Evolutionary conservation across 92 coral and sea anemone species (phyloP), one percentile per base, ranked within the genome.

Genomic region (Parazoanthus atlanticus): DNA sequence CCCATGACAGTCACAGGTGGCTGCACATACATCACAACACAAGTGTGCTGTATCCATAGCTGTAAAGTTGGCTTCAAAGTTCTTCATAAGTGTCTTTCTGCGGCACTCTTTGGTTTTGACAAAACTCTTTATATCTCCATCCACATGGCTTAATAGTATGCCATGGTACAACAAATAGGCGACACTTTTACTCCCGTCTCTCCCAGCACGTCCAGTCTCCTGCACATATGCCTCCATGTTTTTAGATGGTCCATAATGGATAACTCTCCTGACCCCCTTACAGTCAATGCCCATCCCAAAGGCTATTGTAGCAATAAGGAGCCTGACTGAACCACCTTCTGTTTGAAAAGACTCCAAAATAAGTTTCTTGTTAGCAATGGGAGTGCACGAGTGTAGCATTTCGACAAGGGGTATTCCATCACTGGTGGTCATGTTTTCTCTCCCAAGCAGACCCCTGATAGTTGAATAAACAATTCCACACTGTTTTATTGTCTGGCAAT

Each of bases 401-500:
- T 72, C 77, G 33, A 72, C 5, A 13, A 72, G 16, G 11, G 40
- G 38, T 29, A 32, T 70, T n/a, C 8, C 8, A 16, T 72, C 76
- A 72, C 32, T 72, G 75, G 6, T 15, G 16, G 28, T 19, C 8
- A n/a, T 33, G 11, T n/a, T 49, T 23, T 87, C 31, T 34, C 87
- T 43, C 13, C 93, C 91, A 31, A 91, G 91, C 90, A 91, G 31
- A 30, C 88, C 94, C 78, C 87, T 93, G 31, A 93, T 23, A 43
- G 93, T 93, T n/a, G 72, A 91, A 85, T 93, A 93, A 6, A 93
- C 26, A n/a, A 93, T 4, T 16, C 93, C 85, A 81, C 93, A 94
- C 33, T 94, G 96, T 46, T 80, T 94, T 6, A 94, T 94, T 19
- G 94, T 92, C 65, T 94, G 96, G 74, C 96, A 94, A 73, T 94